Conservation (phyloP, 2,888 invertebrate species). For the Idaea straminata region DNA sequence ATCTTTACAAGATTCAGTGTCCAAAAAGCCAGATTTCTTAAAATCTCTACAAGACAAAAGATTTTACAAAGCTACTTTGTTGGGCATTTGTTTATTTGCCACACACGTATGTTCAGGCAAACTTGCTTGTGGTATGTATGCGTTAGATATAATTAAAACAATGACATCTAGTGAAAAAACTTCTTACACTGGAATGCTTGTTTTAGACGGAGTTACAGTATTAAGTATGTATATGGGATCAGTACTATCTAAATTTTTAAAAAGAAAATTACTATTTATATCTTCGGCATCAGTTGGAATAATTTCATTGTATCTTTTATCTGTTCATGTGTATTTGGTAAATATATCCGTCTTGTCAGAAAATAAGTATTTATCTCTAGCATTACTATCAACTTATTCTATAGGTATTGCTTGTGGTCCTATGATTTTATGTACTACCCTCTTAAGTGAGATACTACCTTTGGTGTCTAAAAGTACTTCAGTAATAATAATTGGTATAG, state of each 20-base stretch:
- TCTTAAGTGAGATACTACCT: conserved; percentile 35
- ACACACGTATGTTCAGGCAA: conserved; percentile 28
- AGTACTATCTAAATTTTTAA: no score
- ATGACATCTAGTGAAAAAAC: conserved; percentile 27
- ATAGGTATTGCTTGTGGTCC: conserved; percentile 38
- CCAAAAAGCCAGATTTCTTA: conserved; percentile 5
- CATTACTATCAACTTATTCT: conserved; percentile 29
- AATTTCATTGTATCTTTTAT: no score
- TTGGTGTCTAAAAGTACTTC: conserved; percentile 29
- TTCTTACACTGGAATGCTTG: conserved; percentile 26
- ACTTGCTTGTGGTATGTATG: conserved; percentile 31
- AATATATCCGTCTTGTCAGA: no score
- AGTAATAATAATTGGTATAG: conserved; percentile 11
- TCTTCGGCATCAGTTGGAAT: no score
- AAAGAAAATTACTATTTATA: no score
- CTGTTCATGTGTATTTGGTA: no score
- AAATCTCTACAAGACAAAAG: conserved; percentile 15
- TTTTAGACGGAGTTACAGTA: conserved; percentile 24
- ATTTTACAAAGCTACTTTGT: conserved; percentile 27
- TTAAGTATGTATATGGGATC: conserved; percentile 33
- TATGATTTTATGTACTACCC: conserved; percentile 27
- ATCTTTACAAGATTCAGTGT: no score
- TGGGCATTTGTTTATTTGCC: conserved; percentile 23
- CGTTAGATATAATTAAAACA: conserved; percentile 30
- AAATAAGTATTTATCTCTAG: conserved; percentile 13